These are phyloP conservation scores for Pachyrhynchus sulphureomaculatus DNA, from an alignment of 1,140 invertebrate genomes.

Conservation along the genomic window DNA sequence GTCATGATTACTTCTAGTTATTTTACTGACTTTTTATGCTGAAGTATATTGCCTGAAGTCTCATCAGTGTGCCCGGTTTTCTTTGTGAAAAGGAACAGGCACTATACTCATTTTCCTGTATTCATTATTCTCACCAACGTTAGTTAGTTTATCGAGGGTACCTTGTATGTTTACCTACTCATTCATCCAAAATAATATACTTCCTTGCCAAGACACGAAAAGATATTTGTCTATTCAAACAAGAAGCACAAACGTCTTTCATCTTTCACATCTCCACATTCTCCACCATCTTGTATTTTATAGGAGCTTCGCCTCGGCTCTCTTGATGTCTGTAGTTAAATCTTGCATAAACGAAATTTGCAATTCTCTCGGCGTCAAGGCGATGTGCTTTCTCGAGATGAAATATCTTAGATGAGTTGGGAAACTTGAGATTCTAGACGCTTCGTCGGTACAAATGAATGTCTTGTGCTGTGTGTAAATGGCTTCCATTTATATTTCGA, in stretches of 20 bases:
- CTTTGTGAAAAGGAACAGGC: no score
- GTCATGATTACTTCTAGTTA: no score
- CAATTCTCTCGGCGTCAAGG: neutral
- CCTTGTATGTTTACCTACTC: no score
- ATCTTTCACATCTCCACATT: neutral
- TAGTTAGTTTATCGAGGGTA: no score
- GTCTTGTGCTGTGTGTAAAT: no score
- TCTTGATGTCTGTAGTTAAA: constrained; percentile 2
- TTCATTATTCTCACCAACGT: no score
- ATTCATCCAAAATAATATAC: no score
- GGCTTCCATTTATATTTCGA: no score
- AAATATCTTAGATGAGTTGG: neutral
- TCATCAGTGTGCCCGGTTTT: no score
- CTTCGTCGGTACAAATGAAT: neutral
- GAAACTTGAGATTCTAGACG: constrained; percentile 4
- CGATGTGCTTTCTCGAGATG: neutral
- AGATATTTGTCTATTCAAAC: neutral
- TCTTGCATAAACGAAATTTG: constrained; percentile 3
- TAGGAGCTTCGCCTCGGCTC: neutral
- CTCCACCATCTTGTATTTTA: neutral
- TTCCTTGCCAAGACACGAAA: neutral
- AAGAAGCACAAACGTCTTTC: neutral
- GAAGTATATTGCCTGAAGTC: no score
- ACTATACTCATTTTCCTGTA: no score
- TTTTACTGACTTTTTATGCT: no score